phyloP scores from a whole-genome alignment of 1,140 invertebrate genomes.

The Pissodes strobi region DNA sequence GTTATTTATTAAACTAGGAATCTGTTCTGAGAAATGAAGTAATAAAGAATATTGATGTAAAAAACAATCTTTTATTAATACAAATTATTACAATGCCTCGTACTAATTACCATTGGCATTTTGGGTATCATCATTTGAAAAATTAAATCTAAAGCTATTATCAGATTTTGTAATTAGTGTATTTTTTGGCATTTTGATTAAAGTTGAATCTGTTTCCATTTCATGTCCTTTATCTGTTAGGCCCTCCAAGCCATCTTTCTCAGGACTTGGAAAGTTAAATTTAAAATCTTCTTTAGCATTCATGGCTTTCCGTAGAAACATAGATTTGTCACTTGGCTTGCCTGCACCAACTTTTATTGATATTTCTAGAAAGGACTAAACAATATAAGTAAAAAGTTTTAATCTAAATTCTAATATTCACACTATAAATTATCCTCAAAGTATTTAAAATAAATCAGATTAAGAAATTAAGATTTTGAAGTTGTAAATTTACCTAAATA shows the following conservation, averaged over 20 bases:
- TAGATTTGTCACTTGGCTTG: constrained; percentile 58
- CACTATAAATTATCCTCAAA: too few relatives aligned
- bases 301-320: constrained; percentile 61
- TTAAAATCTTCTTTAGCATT: constrained; percentile 51
- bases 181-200: too few relatives aligned
- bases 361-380: constrained; percentile 44
- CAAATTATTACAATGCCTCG: too few relatives aligned
- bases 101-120: neutral
- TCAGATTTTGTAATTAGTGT: constrained; percentile 47
- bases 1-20: too few relatives aligned
- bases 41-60: too few relatives aligned
- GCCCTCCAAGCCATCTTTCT: too few relatives aligned
- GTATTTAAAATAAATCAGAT: too few relatives aligned
- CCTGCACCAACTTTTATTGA: constrained; percentile 55
- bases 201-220: constrained; percentile 7
- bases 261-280: constrained; percentile 54
- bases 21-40: too few relatives aligned
- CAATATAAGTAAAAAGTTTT: constrained; percentile 24
- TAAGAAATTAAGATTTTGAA: too few relatives aligned
- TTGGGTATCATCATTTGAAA: constrained; percentile 42
- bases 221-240: constrained; percentile 1
- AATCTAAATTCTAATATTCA: too few relatives aligned
- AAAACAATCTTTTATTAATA: too few relatives aligned
- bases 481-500: too few relatives aligned
- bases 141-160: constrained; percentile 62